These are phyloP conservation scores for Helarctos malayanus DNA, from an alignment of 2,797 vertebrate species.

Conservation along the genomic window DNA sequence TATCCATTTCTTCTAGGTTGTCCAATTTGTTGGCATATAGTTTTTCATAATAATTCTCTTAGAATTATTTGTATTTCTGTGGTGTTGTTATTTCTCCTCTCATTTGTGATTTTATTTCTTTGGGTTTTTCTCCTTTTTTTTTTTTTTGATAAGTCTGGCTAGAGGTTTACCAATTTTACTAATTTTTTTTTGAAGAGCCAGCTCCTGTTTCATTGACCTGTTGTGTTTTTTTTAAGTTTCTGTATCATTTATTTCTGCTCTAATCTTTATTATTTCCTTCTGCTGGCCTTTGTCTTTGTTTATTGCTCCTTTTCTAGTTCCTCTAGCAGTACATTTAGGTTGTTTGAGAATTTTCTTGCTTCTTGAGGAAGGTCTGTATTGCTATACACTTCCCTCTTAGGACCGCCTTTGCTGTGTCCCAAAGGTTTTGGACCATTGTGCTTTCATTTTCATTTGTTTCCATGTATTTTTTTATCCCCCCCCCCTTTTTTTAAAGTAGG, in stretches of 20 bases:
- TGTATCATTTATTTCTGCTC: background rate
- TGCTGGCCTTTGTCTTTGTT: background rate
- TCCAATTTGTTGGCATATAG: background rate
- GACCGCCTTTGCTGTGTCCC: background rate
- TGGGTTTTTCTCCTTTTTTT: background rate
- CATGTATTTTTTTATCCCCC: background rate
- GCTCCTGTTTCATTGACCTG: background rate
- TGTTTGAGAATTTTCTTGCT: background rate
- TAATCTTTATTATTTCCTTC: background rate
- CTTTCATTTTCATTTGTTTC: background rate
- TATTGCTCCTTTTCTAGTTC: background rate
- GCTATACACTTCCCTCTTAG: background rate
- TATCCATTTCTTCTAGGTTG: background rate
- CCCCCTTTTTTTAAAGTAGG: background rate
- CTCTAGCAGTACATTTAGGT: background rate
- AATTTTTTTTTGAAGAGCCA: background rate
- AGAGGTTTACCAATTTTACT: background rate
- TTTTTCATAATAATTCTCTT: background rate
- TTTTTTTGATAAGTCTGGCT: background rate
- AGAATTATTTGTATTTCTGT: background rate
- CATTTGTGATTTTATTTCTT: background rate
- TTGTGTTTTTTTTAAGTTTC: background rate
- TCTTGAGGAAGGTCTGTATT: background rate
- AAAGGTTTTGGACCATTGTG: background rate
- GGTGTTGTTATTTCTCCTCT: background rate